phyloP scores from a whole-genome alignment of 2,113 vertebrate genomes.

The Callopanchax toddi region DNA sequence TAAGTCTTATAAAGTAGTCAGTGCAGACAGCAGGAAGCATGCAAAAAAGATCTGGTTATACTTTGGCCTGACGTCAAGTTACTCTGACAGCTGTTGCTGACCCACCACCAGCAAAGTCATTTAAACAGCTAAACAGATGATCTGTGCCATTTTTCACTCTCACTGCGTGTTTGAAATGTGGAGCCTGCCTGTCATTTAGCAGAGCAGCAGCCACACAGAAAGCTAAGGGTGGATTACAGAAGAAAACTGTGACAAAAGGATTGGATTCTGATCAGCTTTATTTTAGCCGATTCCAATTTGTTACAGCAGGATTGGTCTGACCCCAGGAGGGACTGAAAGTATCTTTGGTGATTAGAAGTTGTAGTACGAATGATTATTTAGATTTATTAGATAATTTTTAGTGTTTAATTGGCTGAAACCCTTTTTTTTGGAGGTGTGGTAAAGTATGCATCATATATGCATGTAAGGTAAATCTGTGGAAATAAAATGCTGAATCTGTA shows the following conservation, averaged over 20 bases:
- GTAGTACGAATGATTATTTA: neutral
- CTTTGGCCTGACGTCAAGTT: neutral
- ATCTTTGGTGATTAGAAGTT: neutral
- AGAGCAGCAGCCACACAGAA: neutral
- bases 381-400: too few species aligned
- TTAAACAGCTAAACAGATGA: conserved; percentile 15
- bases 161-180: neutral
- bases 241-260: conserved; percentile 9
- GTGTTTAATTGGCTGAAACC: too few species aligned
- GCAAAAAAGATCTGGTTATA: neutral
- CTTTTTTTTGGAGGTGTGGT: too few species aligned
- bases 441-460: too few species aligned
- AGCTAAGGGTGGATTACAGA: neutral
- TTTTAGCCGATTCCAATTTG: conserved; percentile 1
- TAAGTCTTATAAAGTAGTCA: neutral
- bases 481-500: too few species aligned
- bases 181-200: conserved; percentile 10
- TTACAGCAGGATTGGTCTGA: neutral
- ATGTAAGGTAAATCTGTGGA: too few species aligned
- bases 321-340: neutral
- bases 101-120: conserved; percentile 9
- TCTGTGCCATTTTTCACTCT: conserved; percentile 3
- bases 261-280: conserved; percentile 7
- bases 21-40: neutral
- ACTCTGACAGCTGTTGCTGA: conserved; percentile 4